These are phyloP conservation scores for Chrosomus eos DNA, from an alignment of 2,797 vertebrate species.

Conservation along the genomic window DNA sequence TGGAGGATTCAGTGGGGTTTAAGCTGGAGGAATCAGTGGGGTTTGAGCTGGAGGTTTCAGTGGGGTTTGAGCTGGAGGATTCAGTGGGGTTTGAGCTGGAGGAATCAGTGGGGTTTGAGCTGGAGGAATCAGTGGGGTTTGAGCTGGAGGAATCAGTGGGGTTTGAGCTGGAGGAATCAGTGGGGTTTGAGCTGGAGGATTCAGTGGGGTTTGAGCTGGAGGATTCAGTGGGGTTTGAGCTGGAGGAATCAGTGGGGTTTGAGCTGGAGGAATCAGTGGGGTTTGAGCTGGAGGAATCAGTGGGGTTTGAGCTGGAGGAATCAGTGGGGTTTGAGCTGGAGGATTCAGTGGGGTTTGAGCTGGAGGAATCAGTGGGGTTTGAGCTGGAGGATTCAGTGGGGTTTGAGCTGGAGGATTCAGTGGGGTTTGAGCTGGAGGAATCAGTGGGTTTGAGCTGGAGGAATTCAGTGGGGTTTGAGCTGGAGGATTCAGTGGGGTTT, in stretches of 20 bases:
- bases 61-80: neutral
- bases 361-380: neutral
- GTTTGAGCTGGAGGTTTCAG: neutral
- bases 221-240: accelerated
- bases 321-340: neutral
- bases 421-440: neutral
- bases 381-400: neutral
- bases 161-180: neutral
- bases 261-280: neutral
- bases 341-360: too few species aligned
- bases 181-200: accelerated
- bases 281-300: accelerated
- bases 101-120: accelerated
- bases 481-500: too few species aligned
- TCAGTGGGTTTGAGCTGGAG: neutral
- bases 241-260: neutral
- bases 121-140: neutral
- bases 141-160: accelerated
- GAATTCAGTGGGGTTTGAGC: accelerated
- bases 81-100: accelerated
- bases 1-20: neutral
- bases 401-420: neutral
- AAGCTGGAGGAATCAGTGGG: neutral
- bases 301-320: neutral
- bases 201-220: accelerated